Base-by-base conservation (phyloP, 64 coral and sea anemone species). In the Pocillopora damicornis region DNA sequence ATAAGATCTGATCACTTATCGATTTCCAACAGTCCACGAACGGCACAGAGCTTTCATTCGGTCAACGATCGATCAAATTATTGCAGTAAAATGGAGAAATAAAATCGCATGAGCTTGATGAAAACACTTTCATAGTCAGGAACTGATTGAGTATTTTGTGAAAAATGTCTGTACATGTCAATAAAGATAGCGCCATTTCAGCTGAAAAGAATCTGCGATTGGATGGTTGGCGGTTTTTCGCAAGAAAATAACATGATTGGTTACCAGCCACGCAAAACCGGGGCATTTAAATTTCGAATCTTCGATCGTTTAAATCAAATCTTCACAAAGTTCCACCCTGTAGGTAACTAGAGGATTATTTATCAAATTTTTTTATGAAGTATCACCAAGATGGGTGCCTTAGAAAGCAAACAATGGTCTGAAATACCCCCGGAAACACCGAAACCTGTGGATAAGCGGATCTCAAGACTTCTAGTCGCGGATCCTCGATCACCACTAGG, bases 351-450 rank as follows among this genome's bases (percentile, higher is more conserved):
- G 14, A 37, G 73, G 20, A 0, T 58, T 72, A 26, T 71, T 36
- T 63, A 25, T 64, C 65, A 67, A 13, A 38, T 91, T 86, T 15
- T 37, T 77, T 35, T 83, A 35, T 45, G 23, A 67, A 88, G 26
- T 13, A 35, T 17, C 17, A 15, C 15, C 8, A 92, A 45, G 4
- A 97, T 97, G 94, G 94, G 91, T 62, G 91, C 91, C 20, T 63
- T 60, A 77, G 94, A 93, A 89, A 97, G 94, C 83, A 97, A 97
- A 63, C 86, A 61, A 78, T 97, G 94, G 94, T 35, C 79, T 73
- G 94, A 93, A 79, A 45, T 97, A 2, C 67, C 76, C 64, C 88
- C 94, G n/a, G 94, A 97, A 76, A 93, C 94, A 9, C 94, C 94
- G 63, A 62, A 86, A 76, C 87, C 86, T 22, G 68, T 86, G 81